Evolutionary conservation across 2,113 vertebrate species (phyloP), one percentile per base, ranked within the genome.

Genomic region (Tursiops truncatus): DNA sequence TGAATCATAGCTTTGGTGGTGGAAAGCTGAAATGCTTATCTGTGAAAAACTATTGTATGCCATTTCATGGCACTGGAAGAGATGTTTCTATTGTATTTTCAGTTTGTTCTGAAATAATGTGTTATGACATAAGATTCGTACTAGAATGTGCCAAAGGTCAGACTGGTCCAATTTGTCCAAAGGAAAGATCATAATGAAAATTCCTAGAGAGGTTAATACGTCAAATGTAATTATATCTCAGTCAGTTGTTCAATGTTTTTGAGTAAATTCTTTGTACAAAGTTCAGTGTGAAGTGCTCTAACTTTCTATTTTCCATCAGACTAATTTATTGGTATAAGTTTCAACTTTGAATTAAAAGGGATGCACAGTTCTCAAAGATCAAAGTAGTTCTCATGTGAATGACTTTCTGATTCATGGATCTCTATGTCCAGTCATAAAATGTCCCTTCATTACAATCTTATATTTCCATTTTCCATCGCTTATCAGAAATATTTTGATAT

Each of bases 121-220:
- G 65, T 68, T 79, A 74, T 76, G 89, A 94, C 63, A 74, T 21
- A 68, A 94, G 73, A 80, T 21, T 89, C 83, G 85, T 62, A 96
- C 73, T 92, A 33, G 58, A 70, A 58, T 38, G 74, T 63, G 73
- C 33, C 41, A 28, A 86, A 93, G 73, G 60, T 90, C 74, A 90
- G 67, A 50, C 60, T 87, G 95, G 50, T 21, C 95, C 73, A 53
- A 20, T 81, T 70, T 93, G 76, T 80, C 89, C 33, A 41, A 86
- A 95, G 85, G 80, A 86, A 95, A 91, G 60, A 95, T 70, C 38
- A 63, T 58, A 93, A 93, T 47, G 53, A 86, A 80, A 89, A 93
- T 90, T 96, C 84, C 53, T 86, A 50, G 33, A 60, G 73, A 82
- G 41, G 65, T 90, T 90, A 90, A 73, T 70, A 81, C 1, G 10